These are phyloP conservation scores for Pipra filicauda DNA, from an alignment of 2,113 vertebrate species.

Conservation along the genomic window DNA sequence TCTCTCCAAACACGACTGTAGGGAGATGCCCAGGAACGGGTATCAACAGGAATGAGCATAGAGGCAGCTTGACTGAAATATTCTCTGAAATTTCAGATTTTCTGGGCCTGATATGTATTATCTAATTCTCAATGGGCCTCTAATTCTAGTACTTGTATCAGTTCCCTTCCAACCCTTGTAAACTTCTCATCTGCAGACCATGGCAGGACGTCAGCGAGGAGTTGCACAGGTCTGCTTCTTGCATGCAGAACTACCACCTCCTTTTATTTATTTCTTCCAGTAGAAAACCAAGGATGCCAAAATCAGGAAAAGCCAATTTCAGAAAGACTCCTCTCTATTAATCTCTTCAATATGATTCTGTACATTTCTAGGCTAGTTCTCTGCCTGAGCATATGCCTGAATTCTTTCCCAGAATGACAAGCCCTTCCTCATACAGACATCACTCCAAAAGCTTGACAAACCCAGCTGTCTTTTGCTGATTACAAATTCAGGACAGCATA, in stretches of 20 bases:
- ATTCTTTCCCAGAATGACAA: not conserved
- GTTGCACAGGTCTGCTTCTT: not conserved
- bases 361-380: not conserved
- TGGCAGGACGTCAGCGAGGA: not conserved
- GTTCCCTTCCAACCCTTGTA: not conserved
- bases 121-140: not conserved
- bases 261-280: not conserved
- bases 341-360: not conserved
- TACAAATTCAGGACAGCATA: not conserved
- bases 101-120: not conserved
- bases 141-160: not conserved
- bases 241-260: not conserved
- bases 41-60: not conserved
- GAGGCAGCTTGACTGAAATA: not conserved
- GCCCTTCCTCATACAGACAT: not conserved
- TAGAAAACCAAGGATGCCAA: not conserved
- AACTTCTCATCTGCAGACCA: not conserved
- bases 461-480: not conserved
- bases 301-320: not conserved
- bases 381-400: not conserved
- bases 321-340: not conserved
- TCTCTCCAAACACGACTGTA: not conserved
- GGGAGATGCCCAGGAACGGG: not conserved
- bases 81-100: not conserved
- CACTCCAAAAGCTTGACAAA: not conserved